Evolutionary conservation across 2,888 invertebrate genomes (phyloP).

Genomic region (Epinotia bilunana): DNA sequence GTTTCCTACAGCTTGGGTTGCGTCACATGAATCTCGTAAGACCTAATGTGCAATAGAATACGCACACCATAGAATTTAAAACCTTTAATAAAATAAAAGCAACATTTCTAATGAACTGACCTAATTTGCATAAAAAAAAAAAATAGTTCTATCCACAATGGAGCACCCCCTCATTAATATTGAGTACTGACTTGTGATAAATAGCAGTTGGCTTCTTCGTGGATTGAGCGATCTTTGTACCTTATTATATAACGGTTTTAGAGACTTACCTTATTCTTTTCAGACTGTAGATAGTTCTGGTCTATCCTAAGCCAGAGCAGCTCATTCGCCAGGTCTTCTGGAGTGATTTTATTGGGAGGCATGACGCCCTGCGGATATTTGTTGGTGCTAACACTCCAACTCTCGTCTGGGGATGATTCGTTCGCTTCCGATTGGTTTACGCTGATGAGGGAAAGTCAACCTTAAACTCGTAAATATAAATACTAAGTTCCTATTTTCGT

Average conservation of each 20-base stretch:
- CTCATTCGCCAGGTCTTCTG: slow-evolving; percentile 78
- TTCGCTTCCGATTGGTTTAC: slow-evolving; percentile 63
- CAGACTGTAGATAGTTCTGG: slow-evolving; percentile 73
- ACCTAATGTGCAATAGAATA: neutral
- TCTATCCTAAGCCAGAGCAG: slow-evolving; percentile 79
- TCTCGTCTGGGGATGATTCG: slow-evolving; percentile 69
- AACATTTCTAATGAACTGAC: too few relatives aligned
- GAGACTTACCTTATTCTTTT: slow-evolving; percentile 64
- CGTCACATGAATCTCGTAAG: neutral
- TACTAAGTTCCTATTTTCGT: neutral
- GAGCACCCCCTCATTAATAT: too few relatives aligned
- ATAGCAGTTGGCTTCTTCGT: neutral
- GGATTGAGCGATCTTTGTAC: neutral
- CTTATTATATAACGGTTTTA: slow-evolving; percentile 6
- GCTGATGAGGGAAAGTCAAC: slow-evolving; percentile 48
- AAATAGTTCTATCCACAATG: too few relatives aligned
- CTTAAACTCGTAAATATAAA: neutral
- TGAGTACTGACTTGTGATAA: neutral
- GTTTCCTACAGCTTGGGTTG: slow-evolving; percentile 9
- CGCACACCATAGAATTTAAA: neutral
- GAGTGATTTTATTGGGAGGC: slow-evolving; percentile 76
- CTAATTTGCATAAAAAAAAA: too few relatives aligned
- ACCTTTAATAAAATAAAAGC: neutral
- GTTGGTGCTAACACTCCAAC: slow-evolving; percentile 64
- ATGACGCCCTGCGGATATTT: slow-evolving; percentile 64